phyloP scores from a whole-genome alignment of 2,888 invertebrate species.

The Agrochola lychnidis region DNA sequence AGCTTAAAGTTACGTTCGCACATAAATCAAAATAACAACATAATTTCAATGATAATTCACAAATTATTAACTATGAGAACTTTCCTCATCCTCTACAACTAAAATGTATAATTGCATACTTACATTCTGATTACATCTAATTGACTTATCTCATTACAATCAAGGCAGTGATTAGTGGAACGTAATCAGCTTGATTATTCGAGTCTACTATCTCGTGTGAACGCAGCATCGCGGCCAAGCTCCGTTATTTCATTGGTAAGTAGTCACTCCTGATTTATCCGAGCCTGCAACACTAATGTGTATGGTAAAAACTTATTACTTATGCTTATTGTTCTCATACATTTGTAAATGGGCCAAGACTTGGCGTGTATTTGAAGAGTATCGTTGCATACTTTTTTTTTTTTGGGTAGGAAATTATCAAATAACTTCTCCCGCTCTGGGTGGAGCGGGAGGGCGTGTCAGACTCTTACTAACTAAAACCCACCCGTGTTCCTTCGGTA shows the following conservation, averaged over 20 bases:
- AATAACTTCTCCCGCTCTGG: no score
- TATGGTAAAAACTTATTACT: slow-evolving; percentile 74
- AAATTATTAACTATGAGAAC: slow-evolving; percentile 34
- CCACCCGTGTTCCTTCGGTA: no score
- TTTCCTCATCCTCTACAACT: slow-evolving; percentile 23
- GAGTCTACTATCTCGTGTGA: slow-evolving; percentile 57
- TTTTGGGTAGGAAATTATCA: no score
- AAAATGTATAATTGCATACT: slow-evolving; percentile 45
- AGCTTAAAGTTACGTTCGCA: slow-evolving; percentile 20
- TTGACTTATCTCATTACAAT: slow-evolving; percentile 54
- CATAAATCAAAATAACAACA: slow-evolving; percentile 31
- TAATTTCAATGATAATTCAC: slow-evolving; percentile 28
- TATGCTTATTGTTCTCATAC: slow-evolving; percentile 58
- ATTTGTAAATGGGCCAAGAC: background rate
- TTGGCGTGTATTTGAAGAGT: background rate
- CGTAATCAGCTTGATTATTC: slow-evolving; percentile 54
- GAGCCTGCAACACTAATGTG: slow-evolving; percentile 64
- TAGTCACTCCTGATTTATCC: slow-evolving; percentile 78
- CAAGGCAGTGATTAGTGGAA: slow-evolving; percentile 50
- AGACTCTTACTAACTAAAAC: no score
- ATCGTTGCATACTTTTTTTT: no score
- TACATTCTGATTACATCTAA: slow-evolving; percentile 54
- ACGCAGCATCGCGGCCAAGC: slow-evolving; percentile 62
- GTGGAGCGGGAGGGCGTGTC: no score
- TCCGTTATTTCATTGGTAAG: slow-evolving; percentile 79